Base-by-base conservation (phyloP, 2,797 vertebrate genomes). In the Galagoides demidoff region DNA sequence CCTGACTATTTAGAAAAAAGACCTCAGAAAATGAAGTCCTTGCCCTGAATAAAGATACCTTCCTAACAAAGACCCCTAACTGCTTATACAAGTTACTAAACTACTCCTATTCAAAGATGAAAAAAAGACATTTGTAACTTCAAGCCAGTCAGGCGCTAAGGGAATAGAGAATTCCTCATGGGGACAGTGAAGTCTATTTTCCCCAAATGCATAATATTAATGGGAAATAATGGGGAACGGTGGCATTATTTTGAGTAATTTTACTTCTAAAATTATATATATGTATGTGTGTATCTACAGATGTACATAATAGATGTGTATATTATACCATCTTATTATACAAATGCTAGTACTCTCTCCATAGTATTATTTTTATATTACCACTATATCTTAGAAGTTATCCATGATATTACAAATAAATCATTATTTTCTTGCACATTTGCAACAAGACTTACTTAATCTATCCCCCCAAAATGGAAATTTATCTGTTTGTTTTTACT, bases 241-340 rank as follows among this genome's bases (percentile, higher is more conserved):
- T 0, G 70, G 13, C 0, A 64, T 63, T 70, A 34, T 77, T 84
- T 84, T 39, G 49, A 87, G 25, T 31, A 9, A 3, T 85, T 88
- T 78, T 81, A 85, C 66, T 90, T 91, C 17, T 90, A 59, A 93
- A 93, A 74, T 85, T 61, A 55, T 77, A 43, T 49, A 17, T 10
- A 64, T 64, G 73, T 6, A 29, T 52, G 49, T 52, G 14, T 16
- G 14, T 23, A 71, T 23, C 39, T 22, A 20, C 55, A 57, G 55
- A 55, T 77, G 37, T 49, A 17, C 55, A 27, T 68, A n/a, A 81
- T 71, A 3, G 4, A 63, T 52, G 2, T 43, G 3, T 39, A 25
- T 84, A 25, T 34, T 20, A 43, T 55, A 73, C 1, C 57, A 8
- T 3, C 5, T 79, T 45, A 84, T 37, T 55, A 66, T 20, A 59